phyloP scores from a whole-genome alignment of 1,140 invertebrate species.

The Apis florea region DNA sequence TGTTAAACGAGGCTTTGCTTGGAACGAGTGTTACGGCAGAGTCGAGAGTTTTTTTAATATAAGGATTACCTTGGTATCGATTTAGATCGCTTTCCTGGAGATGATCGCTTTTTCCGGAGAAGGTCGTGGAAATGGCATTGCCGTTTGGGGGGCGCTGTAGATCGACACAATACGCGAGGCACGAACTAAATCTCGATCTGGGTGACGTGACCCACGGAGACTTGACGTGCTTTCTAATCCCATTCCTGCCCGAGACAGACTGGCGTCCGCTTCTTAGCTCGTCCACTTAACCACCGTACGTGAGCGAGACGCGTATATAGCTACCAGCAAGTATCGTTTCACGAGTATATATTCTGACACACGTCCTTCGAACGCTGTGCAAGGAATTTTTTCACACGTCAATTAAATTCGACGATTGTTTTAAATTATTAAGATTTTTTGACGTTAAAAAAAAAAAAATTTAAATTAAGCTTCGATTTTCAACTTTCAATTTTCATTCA shows the following conservation, averaged over 20 bases:
- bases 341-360: background rate
- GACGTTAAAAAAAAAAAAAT: no score
- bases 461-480: no score
- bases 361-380: background rate
- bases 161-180: background rate
- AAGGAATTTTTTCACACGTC: background rate
- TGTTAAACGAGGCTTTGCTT: background rate
- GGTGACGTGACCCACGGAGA: slow-evolving; percentile 62
- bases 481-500: no score
- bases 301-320: background rate
- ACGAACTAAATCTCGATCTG: slow-evolving; percentile 63
- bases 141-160: slow-evolving; percentile 14
- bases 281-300: background rate
- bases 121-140: slow-evolving; percentile 20
- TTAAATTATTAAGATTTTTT: background rate
- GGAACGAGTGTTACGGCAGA: no score
- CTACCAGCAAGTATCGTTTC: background rate
- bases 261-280: slow-evolving; percentile 48
- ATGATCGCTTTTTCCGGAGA: slow-evolving; percentile 10
- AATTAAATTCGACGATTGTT: background rate
- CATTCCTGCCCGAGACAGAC: slow-evolving; percentile 56
- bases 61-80: background rate
- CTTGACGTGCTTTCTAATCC: slow-evolving; percentile 66
- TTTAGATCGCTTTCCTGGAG: background rate
- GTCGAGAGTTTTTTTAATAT: background rate